A percentile compares a stretch with the other conserved stretches of the same genome.
phyloP scores from a whole-genome alignment of 2,888 invertebrate genomes.

The Sepioteuthis lessoniana region DNA sequence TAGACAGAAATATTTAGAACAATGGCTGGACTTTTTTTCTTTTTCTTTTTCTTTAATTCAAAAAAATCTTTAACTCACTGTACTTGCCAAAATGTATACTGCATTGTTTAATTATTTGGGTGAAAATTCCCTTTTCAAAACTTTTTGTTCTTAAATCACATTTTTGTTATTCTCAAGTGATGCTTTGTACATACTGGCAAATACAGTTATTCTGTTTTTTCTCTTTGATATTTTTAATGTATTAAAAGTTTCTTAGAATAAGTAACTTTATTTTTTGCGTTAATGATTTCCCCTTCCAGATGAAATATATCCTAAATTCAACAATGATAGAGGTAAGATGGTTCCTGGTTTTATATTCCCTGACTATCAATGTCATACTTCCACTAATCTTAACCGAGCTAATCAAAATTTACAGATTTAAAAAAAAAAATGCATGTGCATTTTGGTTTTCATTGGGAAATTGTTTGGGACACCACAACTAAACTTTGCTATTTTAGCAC shows the following conservation, averaged over 20 bases:
- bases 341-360: constrained; percentile 40
- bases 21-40: too few species aligned
- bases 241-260: background rate
- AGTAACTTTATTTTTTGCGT: constrained; percentile 16
- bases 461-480: background rate
- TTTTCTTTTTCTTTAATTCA: too few species aligned
- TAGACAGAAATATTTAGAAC: background rate
- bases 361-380: background rate
- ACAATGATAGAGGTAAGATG: constrained; percentile 46
- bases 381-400: background rate
- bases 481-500: background rate
- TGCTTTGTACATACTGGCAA: background rate
- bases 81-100: background rate
- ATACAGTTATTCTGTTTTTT: background rate
- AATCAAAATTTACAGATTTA: background rate
- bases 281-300: constrained; percentile 41
- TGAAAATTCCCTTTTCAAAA: background rate
- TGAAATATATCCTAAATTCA: constrained; percentile 11
- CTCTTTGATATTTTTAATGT: background rate
- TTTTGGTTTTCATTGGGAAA: background rate
- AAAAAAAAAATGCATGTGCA: background rate
- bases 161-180: background rate
- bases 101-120: background rate
- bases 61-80: background rate
- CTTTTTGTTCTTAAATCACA: too few species aligned